Conservation (phyloP, 1,140 invertebrate genomes). For the Magallana gigas region DNA sequence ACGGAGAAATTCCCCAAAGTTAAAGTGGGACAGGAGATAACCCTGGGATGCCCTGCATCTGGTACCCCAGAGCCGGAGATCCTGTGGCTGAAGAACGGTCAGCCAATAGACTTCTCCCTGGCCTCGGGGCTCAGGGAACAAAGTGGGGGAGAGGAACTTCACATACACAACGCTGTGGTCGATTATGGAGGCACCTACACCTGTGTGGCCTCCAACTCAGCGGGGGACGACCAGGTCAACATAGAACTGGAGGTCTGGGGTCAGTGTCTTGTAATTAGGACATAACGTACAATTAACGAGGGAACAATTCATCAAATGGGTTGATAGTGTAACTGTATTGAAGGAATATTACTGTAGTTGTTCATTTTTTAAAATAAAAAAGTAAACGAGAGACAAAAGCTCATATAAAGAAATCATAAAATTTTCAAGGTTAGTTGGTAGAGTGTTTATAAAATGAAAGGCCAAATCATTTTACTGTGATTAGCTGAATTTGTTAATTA, state of each 20-base stretch:
- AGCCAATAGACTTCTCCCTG: constrained; percentile 59
- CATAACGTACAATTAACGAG: no score
- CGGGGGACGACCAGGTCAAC: constrained; percentile 75
- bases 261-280: constrained; percentile 55
- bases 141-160: constrained; percentile 42
- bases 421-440: no score
- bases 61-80: constrained; percentile 79
- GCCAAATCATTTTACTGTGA: no score
- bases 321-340: no score
- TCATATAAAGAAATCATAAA: no score
- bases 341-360: no score
- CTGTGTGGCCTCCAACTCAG: constrained; percentile 73
- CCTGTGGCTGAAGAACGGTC: constrained; percentile 75
- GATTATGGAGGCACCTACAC: constrained; percentile 66
- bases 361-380: no score
- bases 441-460: no score
- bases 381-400: no score
- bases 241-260: constrained; percentile 78
- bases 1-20: constrained; percentile 64
- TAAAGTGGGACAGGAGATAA: constrained; percentile 66
- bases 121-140: constrained; percentile 18
- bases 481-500: no score
- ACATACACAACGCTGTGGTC: constrained; percentile 53
- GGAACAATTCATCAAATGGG: no score
- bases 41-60: constrained; percentile 76